Conservation (phyloP, 1,140 invertebrate species). For the Tyrophagus putrescentiae region DNA sequence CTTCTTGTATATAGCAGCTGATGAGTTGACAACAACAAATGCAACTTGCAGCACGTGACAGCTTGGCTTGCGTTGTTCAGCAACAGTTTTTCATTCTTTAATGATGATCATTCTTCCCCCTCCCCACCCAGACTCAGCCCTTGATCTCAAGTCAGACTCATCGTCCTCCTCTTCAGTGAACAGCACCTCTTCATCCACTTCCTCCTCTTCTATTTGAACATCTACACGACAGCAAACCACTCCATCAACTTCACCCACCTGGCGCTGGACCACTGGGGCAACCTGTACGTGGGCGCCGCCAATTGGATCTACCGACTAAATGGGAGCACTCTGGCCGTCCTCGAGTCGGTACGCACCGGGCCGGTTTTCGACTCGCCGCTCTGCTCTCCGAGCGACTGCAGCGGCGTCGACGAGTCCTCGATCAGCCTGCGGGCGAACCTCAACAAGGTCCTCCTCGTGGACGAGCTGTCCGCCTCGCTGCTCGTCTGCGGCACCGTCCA, state of each 20-base stretch:
- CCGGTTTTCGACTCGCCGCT: constrained; percentile 67
- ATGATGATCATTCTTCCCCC: too few species aligned
- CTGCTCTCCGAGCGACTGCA: constrained; percentile 69
- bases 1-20: too few species aligned
- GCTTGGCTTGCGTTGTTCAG: too few species aligned
- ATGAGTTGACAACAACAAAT: too few species aligned
- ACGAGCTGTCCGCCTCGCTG: constrained; percentile 57
- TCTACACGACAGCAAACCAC: constrained; percentile 32
- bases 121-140: too few species aligned
- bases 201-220: constrained; percentile 27
- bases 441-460: constrained; percentile 79
- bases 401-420: constrained; percentile 41
- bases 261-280: constrained; percentile 44
- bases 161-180: background rate
- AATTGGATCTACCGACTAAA: constrained; percentile 69
- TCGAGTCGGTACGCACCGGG: constrained; percentile 50
- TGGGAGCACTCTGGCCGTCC: constrained; percentile 46
- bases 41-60: too few species aligned
- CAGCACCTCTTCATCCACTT: background rate
- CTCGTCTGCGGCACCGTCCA: constrained; percentile 72
- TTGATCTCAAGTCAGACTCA: too few species aligned
- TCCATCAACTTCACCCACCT: constrained; percentile 41
- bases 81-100: too few species aligned
- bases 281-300: constrained; percentile 60
- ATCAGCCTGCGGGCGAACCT: constrained; percentile 60